Base-by-base conservation (phyloP, 2,113 vertebrate species). In the Dicerorhinus sumatrensis region DNA sequence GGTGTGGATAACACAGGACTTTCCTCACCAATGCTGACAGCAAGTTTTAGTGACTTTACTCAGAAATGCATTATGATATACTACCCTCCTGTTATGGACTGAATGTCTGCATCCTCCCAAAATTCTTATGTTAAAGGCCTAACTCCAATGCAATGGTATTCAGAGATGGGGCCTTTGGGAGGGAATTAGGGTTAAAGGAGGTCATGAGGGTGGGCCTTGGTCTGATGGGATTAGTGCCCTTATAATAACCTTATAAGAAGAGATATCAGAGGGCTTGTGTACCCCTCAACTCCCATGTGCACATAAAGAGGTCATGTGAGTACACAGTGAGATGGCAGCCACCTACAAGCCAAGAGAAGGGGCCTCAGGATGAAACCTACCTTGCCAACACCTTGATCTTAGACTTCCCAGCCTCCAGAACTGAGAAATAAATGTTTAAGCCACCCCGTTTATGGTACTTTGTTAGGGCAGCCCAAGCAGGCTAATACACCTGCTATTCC, bases 51-150 rank as follows among this genome's bases (percentile, higher is more conserved):
- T n/a, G 60, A 25, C 9, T 8, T 1, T 5, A 63, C 65, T 39
- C 0, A 0, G 33, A 83, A 65, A 27, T 12, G 39, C 2, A 11
- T 11, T 5, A 7, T 0, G 18, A 33, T 12, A 29, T 16, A 62
- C 67, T 51, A 23, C 1, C 39, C 56, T n/a, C 54, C 48, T 13
- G 51, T 27, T 51, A 51, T 17, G 20, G 56, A 17, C 25, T 0
- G 2, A 31, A 23, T 39, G 39, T 60, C 5, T 5, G 5, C 33
- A 31, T 63, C 33, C 42, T 72, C 46, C 33, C 42, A 18, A 33
- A 54, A 27, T 10, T 48, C 65, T 48, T 36, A 20, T 11, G 16
- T 8, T 14, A 29, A 89, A 65, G 85, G 11, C 36, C 36, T 14
- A 46, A 31, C 36, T 27, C 60, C 36, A 17, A 17, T 2, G 69